phyloP scores from a whole-genome alignment of 2,797 vertebrate genomes.

The Amniataba percoides region DNA sequence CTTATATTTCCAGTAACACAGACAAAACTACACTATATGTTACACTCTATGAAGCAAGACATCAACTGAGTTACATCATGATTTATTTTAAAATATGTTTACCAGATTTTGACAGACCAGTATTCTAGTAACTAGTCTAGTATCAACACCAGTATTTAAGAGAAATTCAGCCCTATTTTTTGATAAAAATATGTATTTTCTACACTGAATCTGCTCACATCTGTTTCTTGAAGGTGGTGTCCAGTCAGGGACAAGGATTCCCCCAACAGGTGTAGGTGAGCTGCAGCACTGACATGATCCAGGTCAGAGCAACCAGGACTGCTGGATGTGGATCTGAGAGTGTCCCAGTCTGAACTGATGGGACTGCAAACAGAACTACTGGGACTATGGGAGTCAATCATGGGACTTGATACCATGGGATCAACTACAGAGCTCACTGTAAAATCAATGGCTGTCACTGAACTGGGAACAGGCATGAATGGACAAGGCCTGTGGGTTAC shows the following conservation, averaged over 20 bases:
- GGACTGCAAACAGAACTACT: slow-evolving; percentile 17
- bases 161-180: background rate
- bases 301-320: slow-evolving; percentile 78
- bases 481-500: background rate
- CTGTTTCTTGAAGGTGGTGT: slow-evolving; percentile 92
- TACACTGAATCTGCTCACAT: slow-evolving; percentile 81
- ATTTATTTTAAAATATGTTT: background rate
- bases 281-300: slow-evolving; percentile 92
- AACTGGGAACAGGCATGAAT: background rate
- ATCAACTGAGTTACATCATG: background rate
- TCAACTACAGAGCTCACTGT: background rate
- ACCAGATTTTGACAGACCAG: too few relatives aligned
- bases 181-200: background rate
- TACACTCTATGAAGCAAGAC: slow-evolving; percentile 17
- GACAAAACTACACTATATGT: too few relatives aligned
- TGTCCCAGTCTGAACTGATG: slow-evolving; percentile 57
- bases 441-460: background rate
- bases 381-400: slow-evolving; percentile 18
- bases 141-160: too few relatives aligned
- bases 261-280: slow-evolving; percentile 95
- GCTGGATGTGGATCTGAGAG: slow-evolving; percentile 83
- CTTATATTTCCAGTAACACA: slow-evolving; percentile 10
- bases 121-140: too few relatives aligned
- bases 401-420: background rate
- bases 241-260: slow-evolving; percentile 96